Base-by-base conservation (phyloP, 1,140 invertebrate genomes). In the Neodiprion virginianus region DNA sequence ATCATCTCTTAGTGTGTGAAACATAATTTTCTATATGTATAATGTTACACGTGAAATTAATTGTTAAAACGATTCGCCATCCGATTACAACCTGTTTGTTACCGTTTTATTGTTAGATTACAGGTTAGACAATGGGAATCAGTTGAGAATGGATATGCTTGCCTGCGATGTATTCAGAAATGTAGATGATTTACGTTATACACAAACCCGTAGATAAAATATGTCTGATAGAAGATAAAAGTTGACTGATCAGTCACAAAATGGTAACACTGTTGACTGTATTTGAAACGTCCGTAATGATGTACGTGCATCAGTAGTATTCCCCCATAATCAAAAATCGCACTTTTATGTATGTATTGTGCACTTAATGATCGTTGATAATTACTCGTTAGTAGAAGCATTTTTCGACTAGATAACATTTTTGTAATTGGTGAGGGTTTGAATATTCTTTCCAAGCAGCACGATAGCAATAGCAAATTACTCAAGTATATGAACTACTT, bases 1-100 rank as follows among this genome's bases (percentile, higher is more conserved):
- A 65, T 79, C 53, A 77, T 88, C 28, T 86, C 85, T 11, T 88
- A 88, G 80, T 78, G 49, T 71, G 40, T 69, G 53, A 17, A 12
- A 61, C 11, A 5, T 61, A 5, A 61, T 14, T 61, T 61, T 61
- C n/a, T 9, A 5, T 61, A 61, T 61, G 4, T 61, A 7, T 61
- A 17, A 7, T 14, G n/a, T 17, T 14, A 17, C 11, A 17, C n/a
- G n/a, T 12, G 11, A 17, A 61, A 61, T 8, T 61, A 61, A 14
- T 61, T 61, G n/a, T 61, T 61, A 61, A 61, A 61, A 17, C 5
- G 11, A 61, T 8, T 8, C 53, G 7, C 11, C n/a, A 61, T 61
- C 11, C 53, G n/a, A 12, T 12, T 61, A n/a, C 7, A 8, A 61
- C n/a, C 53, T 21, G n/a, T 4, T 12, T 61, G n/a, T 61, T 40